Percentiles rank a stretch among this genome's conserved stretches.
phyloP scores from a whole-genome alignment of 2,888 invertebrate genomes.

The Trypoxylon attenuatum region DNA sequence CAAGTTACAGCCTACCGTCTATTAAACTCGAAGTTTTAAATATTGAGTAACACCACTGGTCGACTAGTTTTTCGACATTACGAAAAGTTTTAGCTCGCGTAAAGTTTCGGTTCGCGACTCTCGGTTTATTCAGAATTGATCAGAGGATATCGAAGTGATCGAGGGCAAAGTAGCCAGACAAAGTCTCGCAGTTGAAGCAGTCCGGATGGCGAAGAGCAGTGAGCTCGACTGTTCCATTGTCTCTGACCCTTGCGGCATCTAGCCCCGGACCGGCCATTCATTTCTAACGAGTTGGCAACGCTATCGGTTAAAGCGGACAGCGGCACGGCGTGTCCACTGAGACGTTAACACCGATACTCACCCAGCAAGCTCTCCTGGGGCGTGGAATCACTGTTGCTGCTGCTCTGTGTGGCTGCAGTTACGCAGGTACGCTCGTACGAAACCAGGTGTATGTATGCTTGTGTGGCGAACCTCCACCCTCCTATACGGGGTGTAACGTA shows the following conservation, averaged over 20 bases:
- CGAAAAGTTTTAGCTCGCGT: too few species aligned
- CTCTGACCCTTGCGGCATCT: constrained; percentile 36
- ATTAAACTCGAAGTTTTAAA: too few species aligned
- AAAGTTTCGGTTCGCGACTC: constrained; percentile 28
- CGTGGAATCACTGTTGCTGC: constrained; percentile 24
- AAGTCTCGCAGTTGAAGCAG: constrained; percentile 28
- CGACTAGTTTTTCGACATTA: too few species aligned
- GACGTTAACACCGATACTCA: constrained; percentile 66
- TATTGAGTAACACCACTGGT: too few species aligned
- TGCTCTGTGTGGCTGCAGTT: constrained; percentile 4
- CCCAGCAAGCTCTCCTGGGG: constrained; percentile 17
- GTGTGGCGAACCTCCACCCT: too few species aligned
- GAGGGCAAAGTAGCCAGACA: constrained; percentile 42
- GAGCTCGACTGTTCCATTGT: constrained; percentile 53
- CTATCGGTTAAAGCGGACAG: constrained; percentile 58
- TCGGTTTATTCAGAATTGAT: constrained; percentile 47
- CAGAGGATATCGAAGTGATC: constrained; percentile 55
- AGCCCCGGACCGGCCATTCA: constrained; percentile 49
- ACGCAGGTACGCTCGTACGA: neutral
- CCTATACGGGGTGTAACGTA: too few species aligned
- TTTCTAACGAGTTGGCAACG: constrained; percentile 66
- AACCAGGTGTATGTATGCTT: too few species aligned
- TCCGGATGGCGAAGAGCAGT: neutral
- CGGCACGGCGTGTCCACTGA: constrained; percentile 57
- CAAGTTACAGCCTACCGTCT: too few species aligned